Evolutionary conservation across 2,888 invertebrate genomes (phyloP).

Genomic region (Himalopsyche anomala): DNA sequence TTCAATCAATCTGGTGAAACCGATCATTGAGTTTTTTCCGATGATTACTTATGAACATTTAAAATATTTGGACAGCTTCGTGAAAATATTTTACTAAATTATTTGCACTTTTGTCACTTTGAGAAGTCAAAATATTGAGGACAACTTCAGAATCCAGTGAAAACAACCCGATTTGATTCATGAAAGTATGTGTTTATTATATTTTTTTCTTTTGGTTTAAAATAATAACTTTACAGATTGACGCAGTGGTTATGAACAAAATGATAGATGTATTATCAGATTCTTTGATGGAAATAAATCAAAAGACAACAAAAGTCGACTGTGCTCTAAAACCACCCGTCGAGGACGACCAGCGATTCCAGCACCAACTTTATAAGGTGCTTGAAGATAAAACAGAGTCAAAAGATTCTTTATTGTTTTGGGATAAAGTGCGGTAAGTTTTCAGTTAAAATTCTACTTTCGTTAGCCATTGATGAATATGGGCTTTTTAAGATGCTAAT

Average conservation of each 20-base stretch:
- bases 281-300: conserved; percentile 39
- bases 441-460: background rate
- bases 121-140: too few species aligned
- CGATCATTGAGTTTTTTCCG: too few species aligned
- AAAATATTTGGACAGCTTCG: too few species aligned
- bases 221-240: conserved; percentile 49
- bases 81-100: too few species aligned
- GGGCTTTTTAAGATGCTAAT: background rate
- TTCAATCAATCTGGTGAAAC: too few species aligned
- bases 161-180: too few species aligned
- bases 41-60: too few species aligned
- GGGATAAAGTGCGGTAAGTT: conserved; percentile 53
- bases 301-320: conserved; percentile 6
- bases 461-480: background rate
- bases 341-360: background rate
- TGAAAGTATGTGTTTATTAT: too few species aligned
- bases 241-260: conserved; percentile 43
- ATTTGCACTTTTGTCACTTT: too few species aligned
- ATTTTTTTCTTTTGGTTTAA: background rate
- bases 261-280: conserved; percentile 48
- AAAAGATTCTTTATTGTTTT: conserved; percentile 54
- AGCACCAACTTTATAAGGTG: conserved; percentile 35
- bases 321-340: background rate
- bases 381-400: conserved; percentile 27
- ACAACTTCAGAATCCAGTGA: too few species aligned